phyloP scores from a whole-genome alignment of 2,113 vertebrate species.

The Irena cyanogastra region DNA sequence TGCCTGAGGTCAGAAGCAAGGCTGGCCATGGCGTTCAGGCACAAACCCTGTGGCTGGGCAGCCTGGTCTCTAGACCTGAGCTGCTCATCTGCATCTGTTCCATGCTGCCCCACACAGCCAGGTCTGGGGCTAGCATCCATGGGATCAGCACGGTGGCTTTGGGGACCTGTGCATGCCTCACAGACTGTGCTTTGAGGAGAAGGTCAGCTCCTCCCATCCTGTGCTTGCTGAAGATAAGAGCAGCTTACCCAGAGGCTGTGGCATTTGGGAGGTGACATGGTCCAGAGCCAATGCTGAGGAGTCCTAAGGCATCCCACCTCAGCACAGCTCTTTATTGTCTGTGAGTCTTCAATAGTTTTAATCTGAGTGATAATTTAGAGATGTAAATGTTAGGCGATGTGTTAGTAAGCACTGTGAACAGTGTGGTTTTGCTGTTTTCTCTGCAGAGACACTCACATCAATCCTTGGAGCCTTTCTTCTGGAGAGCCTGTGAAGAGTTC shows the following conservation, averaged over 20 bases:
- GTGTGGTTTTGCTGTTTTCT: not conserved
- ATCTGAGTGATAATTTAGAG: not conserved
- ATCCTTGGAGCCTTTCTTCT: not conserved
- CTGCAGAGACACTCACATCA: not conserved
- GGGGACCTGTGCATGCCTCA: not conserved
- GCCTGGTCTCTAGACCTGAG: not conserved
- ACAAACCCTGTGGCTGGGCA: not conserved
- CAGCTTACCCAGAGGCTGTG: not conserved
- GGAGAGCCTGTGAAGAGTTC: not conserved
- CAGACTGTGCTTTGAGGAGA: not conserved
- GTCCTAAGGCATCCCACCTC: not conserved
- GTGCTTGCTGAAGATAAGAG: not conserved
- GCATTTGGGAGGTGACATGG: fast-evolving
- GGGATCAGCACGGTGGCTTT: not conserved
- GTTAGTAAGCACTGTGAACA: not conserved
- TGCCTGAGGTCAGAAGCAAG: not conserved
- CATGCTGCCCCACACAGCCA: not conserved
- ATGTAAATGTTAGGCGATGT: not conserved
- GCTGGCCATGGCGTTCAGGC: fast-evolving
- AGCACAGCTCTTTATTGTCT: not conserved
- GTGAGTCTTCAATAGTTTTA: not conserved
- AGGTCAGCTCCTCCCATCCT: not conserved
- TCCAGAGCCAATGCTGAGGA: not conserved
- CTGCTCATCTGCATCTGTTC: not conserved
- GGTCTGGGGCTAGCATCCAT: not conserved